Conservation (phyloP, 2,888 invertebrate genomes). For the Drosophila trichaetosa region DNA sequence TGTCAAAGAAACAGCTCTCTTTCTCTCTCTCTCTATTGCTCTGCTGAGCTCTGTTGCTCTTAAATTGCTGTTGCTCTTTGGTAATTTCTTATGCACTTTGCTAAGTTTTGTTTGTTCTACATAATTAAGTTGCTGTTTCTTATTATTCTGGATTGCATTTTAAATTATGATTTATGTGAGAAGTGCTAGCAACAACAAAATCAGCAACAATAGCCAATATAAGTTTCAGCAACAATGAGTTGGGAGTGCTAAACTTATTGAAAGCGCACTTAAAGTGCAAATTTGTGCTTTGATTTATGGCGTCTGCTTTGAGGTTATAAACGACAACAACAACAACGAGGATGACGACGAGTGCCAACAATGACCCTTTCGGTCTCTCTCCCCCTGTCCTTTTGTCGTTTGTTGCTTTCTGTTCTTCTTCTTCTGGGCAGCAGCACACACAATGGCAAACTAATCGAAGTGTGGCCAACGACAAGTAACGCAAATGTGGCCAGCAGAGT, state of each 20-base stretch:
- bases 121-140: slow-evolving; percentile 52
- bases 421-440: slow-evolving; percentile 25
- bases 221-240: slow-evolving; percentile 34
- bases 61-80: slow-evolving; percentile 7
- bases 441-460: slow-evolving; percentile 70
- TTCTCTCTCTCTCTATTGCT: not conserved
- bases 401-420: slow-evolving; percentile 4
- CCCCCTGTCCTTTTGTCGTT: not conserved
- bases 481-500: slow-evolving; percentile 47
- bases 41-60: not conserved
- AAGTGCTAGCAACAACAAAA: slow-evolving; percentile 27
- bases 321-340: slow-evolving; percentile 42
- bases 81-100: slow-evolving; percentile 25
- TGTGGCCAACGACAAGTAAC: slow-evolving; percentile 37
- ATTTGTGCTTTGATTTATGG: slow-evolving; percentile 79
- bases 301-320: slow-evolving; percentile 76
- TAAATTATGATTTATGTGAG: slow-evolving; percentile 66
- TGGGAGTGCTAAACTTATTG: slow-evolving; percentile 62
- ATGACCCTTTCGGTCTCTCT: slow-evolving; percentile 41
- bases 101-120: slow-evolving; percentile 44
- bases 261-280: slow-evolving; percentile 75
- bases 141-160: slow-evolving; percentile 21
- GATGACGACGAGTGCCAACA: slow-evolving; percentile 57
- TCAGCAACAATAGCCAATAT: slow-evolving; percentile 23
- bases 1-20: not conserved